A percentile compares a stretch with the other conserved stretches of the same genome.
Conservation (phyloP, 2,113 vertebrate genomes). For the Micromys minutus region DNA sequence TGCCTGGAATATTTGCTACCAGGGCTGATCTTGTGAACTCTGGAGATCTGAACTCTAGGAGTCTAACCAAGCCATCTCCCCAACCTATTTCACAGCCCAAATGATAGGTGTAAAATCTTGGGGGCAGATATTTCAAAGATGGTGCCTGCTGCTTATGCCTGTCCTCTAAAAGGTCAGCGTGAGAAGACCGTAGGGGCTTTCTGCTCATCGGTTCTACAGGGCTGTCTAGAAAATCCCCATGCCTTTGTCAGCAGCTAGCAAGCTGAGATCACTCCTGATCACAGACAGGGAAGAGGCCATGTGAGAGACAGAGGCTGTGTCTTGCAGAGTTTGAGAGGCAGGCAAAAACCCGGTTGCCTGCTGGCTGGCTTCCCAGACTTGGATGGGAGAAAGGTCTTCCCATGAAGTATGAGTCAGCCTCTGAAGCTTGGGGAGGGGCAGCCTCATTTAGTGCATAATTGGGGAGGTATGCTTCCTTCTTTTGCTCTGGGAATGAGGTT, state of each 20-base stretch:
- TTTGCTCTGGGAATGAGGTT: constrained; percentile 52
- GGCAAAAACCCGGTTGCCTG: constrained; percentile 42
- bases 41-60: not conserved
- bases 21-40: not conserved
- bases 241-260: not conserved
- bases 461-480: constrained; percentile 40
- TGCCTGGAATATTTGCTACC: not conserved
- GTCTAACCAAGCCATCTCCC: not conserved
- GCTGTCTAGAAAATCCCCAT: constrained; percentile 46
- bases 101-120: not conserved
- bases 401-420: constrained; percentile 61
- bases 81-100: not conserved
- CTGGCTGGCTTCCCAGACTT: constrained; percentile 62
- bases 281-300: constrained; percentile 2
- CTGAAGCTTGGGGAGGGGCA: not conserved
- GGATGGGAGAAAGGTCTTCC: constrained; percentile 63
- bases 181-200: not conserved
- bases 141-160: not conserved
- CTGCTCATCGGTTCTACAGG: not conserved
- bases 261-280: constrained; percentile 14
- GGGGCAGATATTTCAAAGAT: constrained; percentile 18
- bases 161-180: not conserved
- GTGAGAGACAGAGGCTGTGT: constrained; percentile 12
- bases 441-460: constrained; percentile 13
- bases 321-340: not conserved